Conservation (phyloP, 2,888 invertebrate species). For the Dynastes grantii region DNA sequence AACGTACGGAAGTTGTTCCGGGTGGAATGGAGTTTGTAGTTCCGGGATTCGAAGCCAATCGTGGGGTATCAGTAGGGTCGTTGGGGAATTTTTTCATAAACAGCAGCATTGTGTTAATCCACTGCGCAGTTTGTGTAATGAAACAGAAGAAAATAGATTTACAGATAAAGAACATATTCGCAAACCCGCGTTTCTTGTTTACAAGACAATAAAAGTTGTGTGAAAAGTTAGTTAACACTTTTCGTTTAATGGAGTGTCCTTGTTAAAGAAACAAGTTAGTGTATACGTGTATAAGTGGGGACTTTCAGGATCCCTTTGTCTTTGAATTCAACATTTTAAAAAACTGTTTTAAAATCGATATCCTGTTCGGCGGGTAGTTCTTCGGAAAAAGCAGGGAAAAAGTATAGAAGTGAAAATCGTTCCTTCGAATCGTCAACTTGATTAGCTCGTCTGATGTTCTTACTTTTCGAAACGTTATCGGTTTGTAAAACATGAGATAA, state of each 20-base stretch:
- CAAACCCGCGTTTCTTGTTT: not conserved
- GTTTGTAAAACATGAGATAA: too few species aligned
- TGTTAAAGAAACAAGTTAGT: slow-evolving; percentile 3
- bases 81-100: too few species aligned
- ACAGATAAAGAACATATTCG: too few species aligned
- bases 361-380: not conserved
- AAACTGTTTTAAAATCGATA: slow-evolving; percentile 30
- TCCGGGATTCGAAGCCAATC: not conserved
- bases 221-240: slow-evolving; percentile 9
- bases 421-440: not conserved
- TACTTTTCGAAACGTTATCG: not conserved
- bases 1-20: slow-evolving; percentile 15
- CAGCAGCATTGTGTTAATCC: not conserved
- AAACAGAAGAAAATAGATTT: too few species aligned
- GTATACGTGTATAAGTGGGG: slow-evolving; percentile 13
- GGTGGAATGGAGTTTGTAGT: slow-evolving; percentile 3
- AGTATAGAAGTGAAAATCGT: not conserved
- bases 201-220: slow-evolving; percentile 4
- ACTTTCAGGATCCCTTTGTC: too few species aligned
- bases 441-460: not conserved
- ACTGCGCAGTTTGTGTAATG: too few species aligned
- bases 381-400: not conserved
- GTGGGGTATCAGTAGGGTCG: not conserved
- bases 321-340: too few species aligned
- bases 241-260: slow-evolving; percentile 22